Evolutionary conservation across 2,797 vertebrate species (phyloP).

Genomic region (Notamacropus eugenii): DNA sequence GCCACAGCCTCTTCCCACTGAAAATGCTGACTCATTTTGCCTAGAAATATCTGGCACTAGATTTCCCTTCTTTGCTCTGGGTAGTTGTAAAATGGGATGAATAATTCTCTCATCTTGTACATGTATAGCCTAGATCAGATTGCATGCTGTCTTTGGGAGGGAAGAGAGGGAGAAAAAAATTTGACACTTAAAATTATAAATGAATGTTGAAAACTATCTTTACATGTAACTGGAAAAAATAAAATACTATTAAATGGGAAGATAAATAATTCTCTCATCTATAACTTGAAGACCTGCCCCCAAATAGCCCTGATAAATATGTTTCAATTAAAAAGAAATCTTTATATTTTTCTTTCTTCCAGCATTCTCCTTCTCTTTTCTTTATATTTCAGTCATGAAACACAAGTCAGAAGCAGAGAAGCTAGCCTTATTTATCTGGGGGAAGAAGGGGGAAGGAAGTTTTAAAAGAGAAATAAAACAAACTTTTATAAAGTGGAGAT

Average conservation of each 20-base stretch:
- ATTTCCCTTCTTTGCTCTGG: background rate
- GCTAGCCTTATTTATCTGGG: background rate
- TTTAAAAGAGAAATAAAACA: background rate
- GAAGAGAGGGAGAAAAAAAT: too few species aligned
- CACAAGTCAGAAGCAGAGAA: background rate
- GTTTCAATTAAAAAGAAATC: background rate
- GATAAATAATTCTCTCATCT: background rate
- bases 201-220: too few species aligned
- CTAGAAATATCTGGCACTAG: background rate
- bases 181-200: too few species aligned
- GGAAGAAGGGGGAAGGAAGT: accelerated
- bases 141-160: too few species aligned
- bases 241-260: too few species aligned
- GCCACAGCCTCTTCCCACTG: background rate
- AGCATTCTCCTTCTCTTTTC: background rate
- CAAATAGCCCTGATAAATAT: background rate
- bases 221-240: too few species aligned
- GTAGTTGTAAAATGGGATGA: background rate
- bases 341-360: background rate
- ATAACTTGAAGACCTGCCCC: background rate
- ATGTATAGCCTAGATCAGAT: too few species aligned
- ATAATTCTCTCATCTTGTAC: background rate
- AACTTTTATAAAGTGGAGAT: background rate
- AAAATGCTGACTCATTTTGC: background rate
- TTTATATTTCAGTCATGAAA: background rate